Percentiles rank a stretch among this genome's conserved stretches.
Evolutionary conservation across 64 coral and sea anemone genomes (phyloP).

Genomic region (Catalaphyllia jardinei): DNA sequence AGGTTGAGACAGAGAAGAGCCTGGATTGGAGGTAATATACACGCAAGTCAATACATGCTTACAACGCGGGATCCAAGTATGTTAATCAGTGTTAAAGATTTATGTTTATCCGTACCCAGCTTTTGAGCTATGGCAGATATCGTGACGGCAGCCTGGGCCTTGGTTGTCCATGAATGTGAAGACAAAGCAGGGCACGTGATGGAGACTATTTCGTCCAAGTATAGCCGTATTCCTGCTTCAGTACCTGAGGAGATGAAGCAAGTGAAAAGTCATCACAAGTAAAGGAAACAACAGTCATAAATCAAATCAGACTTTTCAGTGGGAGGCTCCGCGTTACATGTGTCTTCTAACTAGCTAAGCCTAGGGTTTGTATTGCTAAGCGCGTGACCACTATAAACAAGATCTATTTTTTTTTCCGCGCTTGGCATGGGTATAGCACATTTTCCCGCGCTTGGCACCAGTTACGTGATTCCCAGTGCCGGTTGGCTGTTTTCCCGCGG

Average conservation of each 20-base stretch:
- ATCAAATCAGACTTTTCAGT: no score
- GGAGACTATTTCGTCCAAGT: conserved; percentile 74
- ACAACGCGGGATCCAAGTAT: not conserved
- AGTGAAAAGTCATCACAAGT: no score
- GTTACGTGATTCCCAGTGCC: not conserved
- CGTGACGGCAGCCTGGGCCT: conserved; percentile 78
- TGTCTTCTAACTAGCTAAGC: no score
- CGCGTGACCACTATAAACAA: no score
- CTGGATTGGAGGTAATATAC: not conserved
- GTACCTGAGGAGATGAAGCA: conserved; percentile 52
- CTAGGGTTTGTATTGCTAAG: no score
- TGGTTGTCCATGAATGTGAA: conserved; percentile 81
- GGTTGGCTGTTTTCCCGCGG: not conserved
- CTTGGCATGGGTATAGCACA: not conserved
- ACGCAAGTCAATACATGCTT: not conserved
- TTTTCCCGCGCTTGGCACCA: not conserved
- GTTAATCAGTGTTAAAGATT: not conserved
- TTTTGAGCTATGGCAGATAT: conserved; percentile 74
- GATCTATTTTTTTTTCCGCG: no score
- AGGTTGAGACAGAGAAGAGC: conserved; percentile 66
- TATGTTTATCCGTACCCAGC: conserved; percentile 39
- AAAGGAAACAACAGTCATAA: no score
- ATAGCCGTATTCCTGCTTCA: conserved; percentile 87
- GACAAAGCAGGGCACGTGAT: conserved; percentile 79
- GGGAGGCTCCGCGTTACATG: no score